Conservation (phyloP, 2,888 invertebrate species). For the Nowickia ferox region DNA sequence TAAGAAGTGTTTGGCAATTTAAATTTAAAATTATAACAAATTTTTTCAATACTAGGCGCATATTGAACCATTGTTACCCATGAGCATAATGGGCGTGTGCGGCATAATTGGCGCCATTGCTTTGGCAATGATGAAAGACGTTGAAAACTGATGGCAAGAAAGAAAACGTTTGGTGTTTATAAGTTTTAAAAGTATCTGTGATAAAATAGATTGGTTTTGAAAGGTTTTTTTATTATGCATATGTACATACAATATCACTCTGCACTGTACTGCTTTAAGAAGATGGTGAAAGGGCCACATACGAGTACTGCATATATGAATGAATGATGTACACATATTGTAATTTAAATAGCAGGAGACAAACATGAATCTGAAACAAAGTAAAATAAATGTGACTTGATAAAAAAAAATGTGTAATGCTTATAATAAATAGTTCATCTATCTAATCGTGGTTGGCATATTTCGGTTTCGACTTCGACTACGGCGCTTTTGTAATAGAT, state of each 20-base stretch:
- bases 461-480: no score
- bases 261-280: not conserved
- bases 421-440: no score
- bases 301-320: no score
- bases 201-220: slow-evolving; percentile 25
- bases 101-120: slow-evolving; percentile 84
- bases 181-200: slow-evolving; percentile 49
- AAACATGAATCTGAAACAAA: no score
- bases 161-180: not conserved
- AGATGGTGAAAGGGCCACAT: not conserved
- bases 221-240: not conserved
- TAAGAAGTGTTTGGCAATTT: slow-evolving; percentile 82
- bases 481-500: no score
- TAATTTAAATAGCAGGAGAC: no score
- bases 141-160: slow-evolving; percentile 62
- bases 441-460: no score
- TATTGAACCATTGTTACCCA: slow-evolving; percentile 83
- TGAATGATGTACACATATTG: no score
- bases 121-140: slow-evolving; percentile 84
- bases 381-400: no score
- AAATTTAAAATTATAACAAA: not conserved
- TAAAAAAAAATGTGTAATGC: no score
- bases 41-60: slow-evolving; percentile 80
- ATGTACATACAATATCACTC: not conserved
- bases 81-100: slow-evolving; percentile 84